Evolutionary conservation across 64 coral and sea anemone species (phyloP), one percentile per base, ranked within the genome.

Genomic region (Porites lutea): DNA sequence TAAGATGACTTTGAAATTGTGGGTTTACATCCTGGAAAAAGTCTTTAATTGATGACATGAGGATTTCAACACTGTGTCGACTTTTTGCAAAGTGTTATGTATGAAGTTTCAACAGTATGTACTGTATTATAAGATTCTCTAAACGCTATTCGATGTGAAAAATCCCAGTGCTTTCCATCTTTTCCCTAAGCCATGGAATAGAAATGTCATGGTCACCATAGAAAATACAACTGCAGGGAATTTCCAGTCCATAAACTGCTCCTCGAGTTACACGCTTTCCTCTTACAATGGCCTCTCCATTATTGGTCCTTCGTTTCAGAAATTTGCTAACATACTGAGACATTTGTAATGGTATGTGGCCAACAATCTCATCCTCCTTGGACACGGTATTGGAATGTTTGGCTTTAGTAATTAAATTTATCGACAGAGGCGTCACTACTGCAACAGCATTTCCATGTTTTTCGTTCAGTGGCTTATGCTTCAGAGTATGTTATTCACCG

Each of bases 301-400:
- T 77, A 37, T 77, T 77, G 43, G 74, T 77, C 50, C 44, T 46
- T 52, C 74, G 50, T 77, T 77, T 77, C 43, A 77, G 45, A 74
- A 47, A 74, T 47, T 27, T 74, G 71, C 58, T 5, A 60, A 60
- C 58, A 60, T 60, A 60, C 58, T 60, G 58, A 85, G 16, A 79
- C 78, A 83, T 83, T 59, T 63, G 12, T 23, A 21, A 83, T 27
- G 79, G 79, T 45, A 60, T 60, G 79, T 83, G 79, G 15, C 79
- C 79, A 0, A 63, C 55, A 62, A 83, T 83, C 23, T 81, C 78
- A 53, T 81, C 78, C 3, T 65, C 13, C 20, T 48, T 2, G 9
- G 6, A 15, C 46, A 65, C 23, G 58, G 59, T 83, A n/a, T 66
- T 87, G 27, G 83, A 14, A 68, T 83, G 52, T 58, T 61, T 6